These are phyloP conservation scores for Phenganax marumi DNA, from an alignment of 92 coral and sea anemone species.

Conservation along the genomic window DNA sequence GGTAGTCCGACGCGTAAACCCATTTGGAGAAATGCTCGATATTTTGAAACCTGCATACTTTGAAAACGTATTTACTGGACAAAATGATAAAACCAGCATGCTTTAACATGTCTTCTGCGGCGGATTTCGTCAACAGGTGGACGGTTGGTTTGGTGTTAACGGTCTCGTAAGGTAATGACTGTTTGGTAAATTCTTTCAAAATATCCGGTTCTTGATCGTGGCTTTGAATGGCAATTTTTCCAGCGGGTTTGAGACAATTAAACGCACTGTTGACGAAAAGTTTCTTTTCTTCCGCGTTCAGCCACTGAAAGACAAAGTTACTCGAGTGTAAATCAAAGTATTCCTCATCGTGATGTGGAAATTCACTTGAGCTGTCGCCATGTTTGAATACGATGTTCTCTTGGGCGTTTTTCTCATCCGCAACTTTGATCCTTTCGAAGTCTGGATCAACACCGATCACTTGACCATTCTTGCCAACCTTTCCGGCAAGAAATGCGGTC, in stretches of 20 bases:
- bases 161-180: neutral
- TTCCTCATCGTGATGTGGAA: conserved; percentile 21
- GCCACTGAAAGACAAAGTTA: conserved; percentile 20
- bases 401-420: conserved; percentile 18
- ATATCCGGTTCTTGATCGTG: neutral
- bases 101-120: neutral
- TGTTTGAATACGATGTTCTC: neutral
- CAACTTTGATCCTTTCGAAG: conserved; percentile 27
- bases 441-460: conserved; percentile 40
- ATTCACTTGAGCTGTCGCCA: conserved; percentile 25
- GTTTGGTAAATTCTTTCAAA: neutral
- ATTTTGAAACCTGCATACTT: neutral
- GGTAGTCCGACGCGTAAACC: neutral
- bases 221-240: neutral
- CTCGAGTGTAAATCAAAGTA: conserved; percentile 25
- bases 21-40: neutral
- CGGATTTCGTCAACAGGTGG: neutral
- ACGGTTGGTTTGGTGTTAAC: neutral
- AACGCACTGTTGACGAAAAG: conserved; percentile 4
- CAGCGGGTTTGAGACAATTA: conserved; percentile 30
- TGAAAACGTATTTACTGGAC: neutral
- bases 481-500: conserved; percentile 25
- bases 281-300: neutral
- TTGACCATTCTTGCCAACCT: conserved; percentile 25
- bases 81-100: conserved; percentile 11